phyloP scores from a whole-genome alignment of 2,113 vertebrate genomes.

The Alethe diademata region DNA sequence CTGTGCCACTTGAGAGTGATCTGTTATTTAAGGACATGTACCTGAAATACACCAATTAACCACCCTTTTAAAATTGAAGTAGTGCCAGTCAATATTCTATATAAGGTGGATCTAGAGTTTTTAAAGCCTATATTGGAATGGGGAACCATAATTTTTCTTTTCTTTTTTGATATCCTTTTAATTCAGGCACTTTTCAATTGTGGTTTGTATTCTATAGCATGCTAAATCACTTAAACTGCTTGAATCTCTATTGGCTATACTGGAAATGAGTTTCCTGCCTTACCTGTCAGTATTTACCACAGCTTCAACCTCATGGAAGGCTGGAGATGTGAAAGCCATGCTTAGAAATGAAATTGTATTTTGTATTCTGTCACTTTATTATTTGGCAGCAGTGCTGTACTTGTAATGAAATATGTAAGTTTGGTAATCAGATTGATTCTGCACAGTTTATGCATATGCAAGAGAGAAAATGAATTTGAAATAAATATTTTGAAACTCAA shows the following conservation, averaged over 20 bases:
- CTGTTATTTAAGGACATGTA: background rate
- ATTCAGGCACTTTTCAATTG: background rate
- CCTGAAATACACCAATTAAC: background rate
- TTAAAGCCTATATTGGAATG: background rate
- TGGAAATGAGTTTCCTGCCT: background rate
- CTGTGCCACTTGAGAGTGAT: background rate
- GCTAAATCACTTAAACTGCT: background rate
- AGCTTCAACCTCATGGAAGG: background rate
- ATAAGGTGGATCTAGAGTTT: background rate
- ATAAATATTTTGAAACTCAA: background rate
- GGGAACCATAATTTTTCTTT: background rate
- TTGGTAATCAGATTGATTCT: background rate
- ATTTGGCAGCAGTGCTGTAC: background rate
- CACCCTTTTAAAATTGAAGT: background rate
- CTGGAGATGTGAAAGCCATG: background rate
- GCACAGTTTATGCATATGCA: background rate
- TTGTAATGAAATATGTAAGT: background rate
- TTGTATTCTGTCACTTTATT: background rate
- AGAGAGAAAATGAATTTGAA: background rate
- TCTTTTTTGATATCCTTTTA: background rate
- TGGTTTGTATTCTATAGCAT: background rate
- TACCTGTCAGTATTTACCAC: background rate
- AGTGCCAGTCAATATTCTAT: background rate
- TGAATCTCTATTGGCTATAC: background rate
- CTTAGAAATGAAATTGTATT: background rate